These are phyloP conservation scores for Lamproptera curius DNA, from an alignment of 2,888 invertebrate genomes.

Conservation along the genomic window DNA sequence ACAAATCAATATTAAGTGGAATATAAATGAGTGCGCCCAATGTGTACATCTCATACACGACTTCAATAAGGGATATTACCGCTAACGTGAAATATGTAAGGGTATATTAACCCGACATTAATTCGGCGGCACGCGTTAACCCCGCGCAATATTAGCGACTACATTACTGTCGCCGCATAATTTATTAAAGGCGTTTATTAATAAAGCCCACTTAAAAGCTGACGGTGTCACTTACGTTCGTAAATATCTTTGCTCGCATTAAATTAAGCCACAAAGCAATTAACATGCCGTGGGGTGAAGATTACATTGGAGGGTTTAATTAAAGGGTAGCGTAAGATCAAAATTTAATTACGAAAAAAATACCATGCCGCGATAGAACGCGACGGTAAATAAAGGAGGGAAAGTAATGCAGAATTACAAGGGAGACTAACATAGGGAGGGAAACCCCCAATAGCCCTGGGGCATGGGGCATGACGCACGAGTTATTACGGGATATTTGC, in stretches of 20 bases:
- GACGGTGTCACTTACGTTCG: background rate
- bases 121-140: too few species aligned
- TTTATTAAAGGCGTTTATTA: background rate
- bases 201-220: constrained; percentile 3
- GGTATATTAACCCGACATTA: too few species aligned
- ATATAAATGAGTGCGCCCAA: too few species aligned
- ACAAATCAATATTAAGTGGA: too few species aligned
- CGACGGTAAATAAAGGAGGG: constrained; percentile 2
- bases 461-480: constrained; percentile 19
- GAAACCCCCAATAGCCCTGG: constrained; percentile 5
- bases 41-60: too few species aligned
- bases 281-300: constrained; percentile 21
- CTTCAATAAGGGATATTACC: too few species aligned
- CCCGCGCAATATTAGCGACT: background rate
- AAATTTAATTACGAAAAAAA: constrained; percentile 24
- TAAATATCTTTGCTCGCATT: constrained; percentile 22
- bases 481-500: constrained; percentile 15
- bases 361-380: constrained; percentile 8
- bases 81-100: too few species aligned
- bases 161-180: background rate
- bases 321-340: constrained; percentile 20
- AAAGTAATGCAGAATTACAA: background rate
- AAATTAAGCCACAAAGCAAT: constrained; percentile 29
- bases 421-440: constrained; percentile 10
- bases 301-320: constrained; percentile 24